phyloP scores from a whole-genome alignment of 1,140 invertebrate species.

The Sitobion miscanthi region DNA sequence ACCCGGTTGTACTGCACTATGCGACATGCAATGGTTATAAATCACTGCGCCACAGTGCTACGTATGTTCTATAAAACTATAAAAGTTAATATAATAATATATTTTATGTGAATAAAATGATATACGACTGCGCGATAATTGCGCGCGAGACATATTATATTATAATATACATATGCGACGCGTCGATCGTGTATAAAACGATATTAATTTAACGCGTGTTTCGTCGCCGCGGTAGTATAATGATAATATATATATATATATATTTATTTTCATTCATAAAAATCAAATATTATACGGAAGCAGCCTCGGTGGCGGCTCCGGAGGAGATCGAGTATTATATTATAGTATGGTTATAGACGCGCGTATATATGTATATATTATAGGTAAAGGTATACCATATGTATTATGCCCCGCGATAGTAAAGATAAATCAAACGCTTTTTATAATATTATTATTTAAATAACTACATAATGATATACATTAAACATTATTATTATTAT shows the following conservation, averaged over 20 bases:
- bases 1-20: not conserved
- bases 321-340: not conserved
- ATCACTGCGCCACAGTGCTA: not conserved
- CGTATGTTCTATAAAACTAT: not conserved
- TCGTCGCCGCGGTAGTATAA: no score
- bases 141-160: not conserved
- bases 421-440: not conserved
- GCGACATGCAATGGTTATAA: not conserved
- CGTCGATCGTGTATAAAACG: not conserved
- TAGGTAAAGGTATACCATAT: not conserved
- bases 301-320: not conserved
- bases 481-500: not conserved
- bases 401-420: not conserved
- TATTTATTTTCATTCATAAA: not conserved
- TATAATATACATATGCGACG: not conserved
- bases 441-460: not conserved
- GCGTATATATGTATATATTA: not conserved
- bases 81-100: not conserved
- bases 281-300: not conserved
- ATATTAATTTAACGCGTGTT: not conserved
- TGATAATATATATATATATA: no score
- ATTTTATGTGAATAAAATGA: slow-evolving; percentile 1
- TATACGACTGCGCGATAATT: not conserved
- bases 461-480: not conserved
- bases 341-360: not conserved